Percentiles rank a stretch among this genome's conserved stretches.
These are phyloP conservation scores for Cyaniris semiargus DNA, from an alignment of 2,888 invertebrate genomes.

Conservation along the genomic window DNA sequence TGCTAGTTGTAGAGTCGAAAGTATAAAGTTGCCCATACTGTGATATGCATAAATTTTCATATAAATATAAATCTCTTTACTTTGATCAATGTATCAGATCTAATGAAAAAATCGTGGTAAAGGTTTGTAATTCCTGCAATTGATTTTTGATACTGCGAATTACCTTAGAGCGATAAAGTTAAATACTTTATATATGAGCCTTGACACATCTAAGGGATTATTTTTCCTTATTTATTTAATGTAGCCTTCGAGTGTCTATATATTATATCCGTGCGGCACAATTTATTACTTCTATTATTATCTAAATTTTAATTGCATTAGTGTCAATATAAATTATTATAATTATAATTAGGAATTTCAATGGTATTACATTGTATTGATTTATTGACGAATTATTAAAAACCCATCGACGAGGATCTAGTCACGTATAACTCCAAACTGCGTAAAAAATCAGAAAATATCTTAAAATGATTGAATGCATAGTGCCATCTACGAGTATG, in stretches of 20 bases:
- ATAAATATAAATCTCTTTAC: not conserved
- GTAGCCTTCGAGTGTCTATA: conserved; percentile 55
- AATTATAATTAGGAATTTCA: conserved; percentile 23
- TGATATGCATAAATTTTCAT: not conserved
- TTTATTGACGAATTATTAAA: not conserved
- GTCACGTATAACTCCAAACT: not conserved
- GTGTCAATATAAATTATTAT: conserved; percentile 29
- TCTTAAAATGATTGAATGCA: not conserved
- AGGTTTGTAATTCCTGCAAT: conserved; percentile 16
- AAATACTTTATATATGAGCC: conserved; percentile 51
- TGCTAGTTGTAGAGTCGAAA: not conserved
- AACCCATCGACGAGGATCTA: not conserved
- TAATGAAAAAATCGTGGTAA: conserved; percentile 4
- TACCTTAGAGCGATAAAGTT: conserved; percentile 42
- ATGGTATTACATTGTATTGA: not conserved
- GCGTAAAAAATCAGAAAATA: not conserved
- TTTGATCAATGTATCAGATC: not conserved
- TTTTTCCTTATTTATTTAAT: conserved; percentile 66
- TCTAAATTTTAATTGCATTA: conserved; percentile 22
- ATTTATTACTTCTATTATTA: conserved; percentile 37
- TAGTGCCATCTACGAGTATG: too few relatives aligned
- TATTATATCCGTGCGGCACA: conserved; percentile 53
- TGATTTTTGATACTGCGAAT: conserved; percentile 33
- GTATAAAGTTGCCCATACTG: not conserved
- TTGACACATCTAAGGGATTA: conserved; percentile 58